A percentile compares a stretch with the other conserved stretches of the same genome.
These are phyloP conservation scores for Neogobius melanostomus DNA, from an alignment of 2,113 vertebrate genomes.

Conservation along the genomic window DNA sequence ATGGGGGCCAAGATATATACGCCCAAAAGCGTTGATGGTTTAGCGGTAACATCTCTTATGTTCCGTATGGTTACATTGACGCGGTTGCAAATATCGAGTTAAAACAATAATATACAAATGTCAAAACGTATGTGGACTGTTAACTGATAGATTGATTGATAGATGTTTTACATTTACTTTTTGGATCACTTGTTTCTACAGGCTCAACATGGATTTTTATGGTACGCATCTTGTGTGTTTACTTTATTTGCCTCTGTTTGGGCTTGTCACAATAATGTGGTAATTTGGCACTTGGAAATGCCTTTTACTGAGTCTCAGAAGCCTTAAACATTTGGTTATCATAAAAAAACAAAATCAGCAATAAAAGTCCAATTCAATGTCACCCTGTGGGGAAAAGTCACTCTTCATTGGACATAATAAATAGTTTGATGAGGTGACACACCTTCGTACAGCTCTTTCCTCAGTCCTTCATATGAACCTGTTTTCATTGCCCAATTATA, in stretches of 20 bases:
- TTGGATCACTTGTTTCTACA: too few species aligned
- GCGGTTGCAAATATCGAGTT: slow-evolving; percentile 7
- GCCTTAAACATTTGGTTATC: not conserved
- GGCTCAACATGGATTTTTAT: not conserved
- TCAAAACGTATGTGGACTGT: not conserved
- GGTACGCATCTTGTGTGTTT: not conserved
- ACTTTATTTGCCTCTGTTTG: not conserved
- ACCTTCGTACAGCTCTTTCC: slow-evolving; percentile 27
- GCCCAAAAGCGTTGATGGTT: slow-evolving; percentile 34
- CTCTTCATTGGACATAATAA: slow-evolving; percentile 25
- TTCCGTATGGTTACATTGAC: slow-evolving; percentile 31
- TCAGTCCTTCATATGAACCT: slow-evolving; percentile 34
- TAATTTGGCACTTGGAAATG: not conserved
- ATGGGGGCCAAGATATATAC: slow-evolving; percentile 18
- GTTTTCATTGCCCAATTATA: slow-evolving; percentile 30
- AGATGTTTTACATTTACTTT: too few species aligned
- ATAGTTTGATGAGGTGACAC: slow-evolving; percentile 28
- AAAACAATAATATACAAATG: slow-evolving; percentile 9
- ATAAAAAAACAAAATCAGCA: not conserved
- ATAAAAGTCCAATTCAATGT: not conserved
- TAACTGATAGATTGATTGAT: slow-evolving; percentile 12
- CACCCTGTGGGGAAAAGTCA: not conserved
- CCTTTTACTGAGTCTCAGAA: not conserved
- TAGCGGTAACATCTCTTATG: slow-evolving; percentile 30
- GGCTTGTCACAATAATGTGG: not conserved